phyloP scores from a whole-genome alignment of 2,888 invertebrate genomes.

The Nycteola revayana region DNA sequence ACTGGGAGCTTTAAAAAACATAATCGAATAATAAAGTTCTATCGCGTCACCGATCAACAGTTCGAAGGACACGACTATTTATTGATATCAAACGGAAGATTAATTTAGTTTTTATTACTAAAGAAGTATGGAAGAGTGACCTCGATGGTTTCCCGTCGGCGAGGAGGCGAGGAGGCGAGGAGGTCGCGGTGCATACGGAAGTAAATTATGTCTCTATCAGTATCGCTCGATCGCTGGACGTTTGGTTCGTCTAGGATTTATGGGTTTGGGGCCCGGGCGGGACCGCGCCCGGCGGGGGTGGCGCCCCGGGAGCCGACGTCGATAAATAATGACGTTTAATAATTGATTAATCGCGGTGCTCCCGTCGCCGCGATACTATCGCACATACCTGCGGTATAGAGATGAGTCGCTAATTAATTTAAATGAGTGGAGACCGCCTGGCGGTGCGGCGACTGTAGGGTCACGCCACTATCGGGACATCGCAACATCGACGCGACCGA shows the following conservation, averaged over 20 bases:
- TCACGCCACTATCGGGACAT: slow-evolving; percentile 36
- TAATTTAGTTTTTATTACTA: slow-evolving; percentile 30
- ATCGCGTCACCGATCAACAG: slow-evolving; percentile 29
- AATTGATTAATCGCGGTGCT: slow-evolving; percentile 66
- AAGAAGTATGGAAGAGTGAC: slow-evolving; percentile 24
- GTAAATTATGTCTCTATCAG: slow-evolving; percentile 67
- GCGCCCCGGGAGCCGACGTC: slow-evolving; percentile 37
- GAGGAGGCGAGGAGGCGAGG: slow-evolving; percentile 8
- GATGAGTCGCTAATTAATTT: slow-evolving; percentile 70
- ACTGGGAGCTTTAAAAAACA: slow-evolving; percentile 24
- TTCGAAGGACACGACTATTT: slow-evolving; percentile 24
- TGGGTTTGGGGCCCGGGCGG: slow-evolving; percentile 11
- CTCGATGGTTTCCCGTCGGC: slow-evolving; percentile 25
- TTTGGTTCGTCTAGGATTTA: slow-evolving; percentile 43
- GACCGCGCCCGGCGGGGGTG: slow-evolving; percentile 21
- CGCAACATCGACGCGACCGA: slow-evolving; percentile 35
- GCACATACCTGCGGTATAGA: slow-evolving; percentile 39
- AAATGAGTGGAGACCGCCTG: slow-evolving; percentile 56
- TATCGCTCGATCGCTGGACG: slow-evolving; percentile 40
- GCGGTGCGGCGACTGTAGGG: slow-evolving; percentile 30
- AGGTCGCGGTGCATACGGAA: slow-evolving; percentile 41
- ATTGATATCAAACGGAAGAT: slow-evolving; percentile 30
- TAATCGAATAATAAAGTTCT: slow-evolving; percentile 29
- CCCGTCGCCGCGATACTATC: slow-evolving; percentile 37
- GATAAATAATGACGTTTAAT: slow-evolving; percentile 72